Evolutionary conservation across 2,797 vertebrate genomes (phyloP).

Genomic region (Danio kyathit): DNA sequence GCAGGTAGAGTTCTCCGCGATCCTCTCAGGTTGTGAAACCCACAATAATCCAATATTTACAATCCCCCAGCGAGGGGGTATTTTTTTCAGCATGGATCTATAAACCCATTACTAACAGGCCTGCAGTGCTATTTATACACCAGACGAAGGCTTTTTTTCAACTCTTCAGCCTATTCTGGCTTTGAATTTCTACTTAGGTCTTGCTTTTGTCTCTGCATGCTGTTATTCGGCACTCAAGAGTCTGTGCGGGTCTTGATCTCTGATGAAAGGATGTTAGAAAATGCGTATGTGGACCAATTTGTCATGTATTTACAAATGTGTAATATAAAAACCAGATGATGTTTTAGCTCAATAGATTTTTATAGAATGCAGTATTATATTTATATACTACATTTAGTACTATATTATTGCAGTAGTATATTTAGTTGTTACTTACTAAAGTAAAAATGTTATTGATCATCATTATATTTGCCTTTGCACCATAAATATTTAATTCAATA

Average conservation of each 20-base stretch:
- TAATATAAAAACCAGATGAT: not conserved
- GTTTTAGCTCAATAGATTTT: not conserved
- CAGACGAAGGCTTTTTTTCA: constrained; percentile 26
- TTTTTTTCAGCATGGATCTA: constrained; percentile 65
- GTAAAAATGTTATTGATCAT: not conserved
- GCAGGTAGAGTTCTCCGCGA: constrained; percentile 55
- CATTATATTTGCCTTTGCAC: not conserved
- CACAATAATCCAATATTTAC: constrained; percentile 68
- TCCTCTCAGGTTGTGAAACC: constrained; percentile 61
- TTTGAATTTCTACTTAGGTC: constrained; percentile 36
- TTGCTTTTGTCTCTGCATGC: constrained; percentile 36
- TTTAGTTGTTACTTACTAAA: not conserved
- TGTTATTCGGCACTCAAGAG: not conserved
- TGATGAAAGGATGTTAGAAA: not conserved
- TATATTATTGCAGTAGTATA: not conserved
- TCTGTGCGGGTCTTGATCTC: constrained; percentile 19
- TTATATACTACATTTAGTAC: not conserved
- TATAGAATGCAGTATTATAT: not conserved
- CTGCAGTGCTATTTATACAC: constrained; percentile 68
- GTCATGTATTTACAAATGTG: not conserved
- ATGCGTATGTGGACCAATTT: not conserved
- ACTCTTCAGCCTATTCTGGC: constrained; percentile 37
- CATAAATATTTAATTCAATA: not conserved
- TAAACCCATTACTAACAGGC: constrained; percentile 68
- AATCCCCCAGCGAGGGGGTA: constrained; percentile 56